Evolutionary conservation across 1,140 invertebrate genomes (phyloP).

Genomic region (Rhagoletis pomonella): DNA sequence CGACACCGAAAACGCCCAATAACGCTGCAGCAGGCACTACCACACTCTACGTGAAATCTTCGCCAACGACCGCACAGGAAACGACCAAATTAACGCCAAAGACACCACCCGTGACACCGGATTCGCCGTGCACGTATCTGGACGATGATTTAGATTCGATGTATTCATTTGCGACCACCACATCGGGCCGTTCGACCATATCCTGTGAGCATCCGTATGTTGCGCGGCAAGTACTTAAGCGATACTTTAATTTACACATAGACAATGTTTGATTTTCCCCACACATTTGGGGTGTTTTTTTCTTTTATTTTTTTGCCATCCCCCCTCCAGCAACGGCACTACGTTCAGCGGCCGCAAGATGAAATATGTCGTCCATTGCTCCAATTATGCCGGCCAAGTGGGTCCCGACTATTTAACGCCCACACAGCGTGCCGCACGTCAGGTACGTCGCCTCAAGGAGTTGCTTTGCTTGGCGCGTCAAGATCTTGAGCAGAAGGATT

Average conservation of each 20-base stretch:
- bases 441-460: conserved; percentile 83
- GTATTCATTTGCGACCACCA: conserved; percentile 84
- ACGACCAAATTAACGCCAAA: conserved; percentile 69
- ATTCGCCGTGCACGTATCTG: conserved; percentile 74
- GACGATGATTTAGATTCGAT: conserved; percentile 85
- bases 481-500: conserved; percentile 86
- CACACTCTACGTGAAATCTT: conserved; percentile 13
- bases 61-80: conserved; percentile 59
- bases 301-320: neutral
- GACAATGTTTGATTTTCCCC: neutral
- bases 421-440: conserved; percentile 86
- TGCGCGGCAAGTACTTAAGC: conserved; percentile 74
- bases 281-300: neutral
- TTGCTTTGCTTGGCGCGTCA: conserved; percentile 83
- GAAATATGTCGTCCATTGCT: conserved; percentile 89
- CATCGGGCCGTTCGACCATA: conserved; percentile 77
- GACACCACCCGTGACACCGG: conserved; percentile 79
- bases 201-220: conserved; percentile 85
- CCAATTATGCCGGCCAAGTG: conserved; percentile 82
- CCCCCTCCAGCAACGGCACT: conserved; percentile 80
- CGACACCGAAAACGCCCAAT: conserved; percentile 29
- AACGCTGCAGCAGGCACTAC: neutral
- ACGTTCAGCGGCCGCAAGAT: conserved; percentile 82
- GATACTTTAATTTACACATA: too few species aligned
- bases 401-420: conserved; percentile 89